Conservation (phyloP, 2,888 invertebrate genomes). For the Dasysyrphus albostriatus region DNA sequence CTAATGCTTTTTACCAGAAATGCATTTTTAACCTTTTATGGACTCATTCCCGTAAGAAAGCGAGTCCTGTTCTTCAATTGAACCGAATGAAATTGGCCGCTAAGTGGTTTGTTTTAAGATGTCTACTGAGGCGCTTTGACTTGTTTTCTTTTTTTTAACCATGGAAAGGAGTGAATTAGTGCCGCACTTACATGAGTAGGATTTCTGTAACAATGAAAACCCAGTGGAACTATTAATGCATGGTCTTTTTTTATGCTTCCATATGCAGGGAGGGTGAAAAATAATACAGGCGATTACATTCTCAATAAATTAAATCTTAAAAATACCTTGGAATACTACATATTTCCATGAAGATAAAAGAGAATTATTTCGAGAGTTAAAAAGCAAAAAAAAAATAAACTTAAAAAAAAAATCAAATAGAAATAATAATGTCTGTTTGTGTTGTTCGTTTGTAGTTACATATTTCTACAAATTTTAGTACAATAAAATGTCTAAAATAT, state of each 20-base stretch:
- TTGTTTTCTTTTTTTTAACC: not conserved
- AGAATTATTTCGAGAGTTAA: not conserved
- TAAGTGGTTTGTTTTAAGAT: conserved; percentile 70
- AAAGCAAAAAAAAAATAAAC: not conserved
- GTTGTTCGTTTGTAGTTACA: no score
- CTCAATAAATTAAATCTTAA: conserved; percentile 6
- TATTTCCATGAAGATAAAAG: not conserved
- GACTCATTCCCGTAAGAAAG: conserved; percentile 38
- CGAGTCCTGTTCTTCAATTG: conserved; percentile 56
- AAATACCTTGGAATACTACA: not conserved
- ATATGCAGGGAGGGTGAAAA: not conserved
- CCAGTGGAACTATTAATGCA: conserved; percentile 11
- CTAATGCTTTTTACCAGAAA: conserved; percentile 34
- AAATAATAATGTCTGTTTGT: not conserved
- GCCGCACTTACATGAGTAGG: conserved; percentile 30
- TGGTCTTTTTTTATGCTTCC: not conserved
- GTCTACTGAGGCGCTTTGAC: conserved; percentile 48
- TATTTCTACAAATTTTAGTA: no score
- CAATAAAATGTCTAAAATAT: no score
- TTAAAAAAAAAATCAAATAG: not conserved
- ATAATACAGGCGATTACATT: conserved; percentile 6
- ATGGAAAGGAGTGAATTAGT: conserved; percentile 30
- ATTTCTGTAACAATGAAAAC: conserved; percentile 25
- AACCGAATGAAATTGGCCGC: conserved; percentile 59
- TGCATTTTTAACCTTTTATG: conserved; percentile 63